Percentiles rank a stretch among this genome's conserved stretches.
phyloP scores from a whole-genome alignment of 2,113 vertebrate genomes.

The Percopsis transmontana region DNA sequence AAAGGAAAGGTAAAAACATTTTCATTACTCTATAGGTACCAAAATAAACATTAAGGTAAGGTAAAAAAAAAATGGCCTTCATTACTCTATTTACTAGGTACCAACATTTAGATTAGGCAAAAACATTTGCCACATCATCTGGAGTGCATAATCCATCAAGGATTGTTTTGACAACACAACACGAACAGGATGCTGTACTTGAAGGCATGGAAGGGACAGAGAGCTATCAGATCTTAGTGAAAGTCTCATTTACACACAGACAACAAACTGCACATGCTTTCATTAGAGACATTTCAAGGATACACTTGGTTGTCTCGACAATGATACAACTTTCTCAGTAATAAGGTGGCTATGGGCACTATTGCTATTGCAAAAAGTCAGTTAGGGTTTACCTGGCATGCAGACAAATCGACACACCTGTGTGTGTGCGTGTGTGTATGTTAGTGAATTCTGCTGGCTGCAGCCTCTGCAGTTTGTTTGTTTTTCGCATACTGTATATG shows the following conservation, averaged over 20 bases:
- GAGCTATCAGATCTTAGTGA: constrained; percentile 45
- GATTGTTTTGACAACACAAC: constrained; percentile 34
- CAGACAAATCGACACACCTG: constrained; percentile 18
- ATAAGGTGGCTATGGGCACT: no score
- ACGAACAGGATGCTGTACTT: constrained; percentile 42
- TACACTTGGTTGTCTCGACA: neutral
- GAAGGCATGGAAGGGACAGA: constrained; percentile 23
- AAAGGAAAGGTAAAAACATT: no score
- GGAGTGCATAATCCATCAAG: constrained; percentile 18
- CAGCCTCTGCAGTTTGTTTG: constrained; percentile 60
- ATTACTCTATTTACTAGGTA: no score
- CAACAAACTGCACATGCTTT: constrained; percentile 13
- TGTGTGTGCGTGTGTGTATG: constrained; percentile 49
- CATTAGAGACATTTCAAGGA: neutral
- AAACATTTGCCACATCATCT: constrained; percentile 10
- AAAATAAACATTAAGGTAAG: no score
- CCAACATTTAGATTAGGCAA: constrained; percentile 5
- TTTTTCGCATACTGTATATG: constrained; percentile 67
- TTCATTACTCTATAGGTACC: no score
- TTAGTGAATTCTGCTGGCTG: constrained; percentile 45
- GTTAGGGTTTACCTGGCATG: constrained; percentile 53
- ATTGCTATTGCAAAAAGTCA: constrained; percentile 39
- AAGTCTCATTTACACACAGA: constrained; percentile 35
- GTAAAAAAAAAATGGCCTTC: no score
- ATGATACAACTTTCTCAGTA: constrained; percentile 5